Evolutionary conservation across 2,797 vertebrate genomes (phyloP).

Genomic region (Heliangelus exortis): DNA sequence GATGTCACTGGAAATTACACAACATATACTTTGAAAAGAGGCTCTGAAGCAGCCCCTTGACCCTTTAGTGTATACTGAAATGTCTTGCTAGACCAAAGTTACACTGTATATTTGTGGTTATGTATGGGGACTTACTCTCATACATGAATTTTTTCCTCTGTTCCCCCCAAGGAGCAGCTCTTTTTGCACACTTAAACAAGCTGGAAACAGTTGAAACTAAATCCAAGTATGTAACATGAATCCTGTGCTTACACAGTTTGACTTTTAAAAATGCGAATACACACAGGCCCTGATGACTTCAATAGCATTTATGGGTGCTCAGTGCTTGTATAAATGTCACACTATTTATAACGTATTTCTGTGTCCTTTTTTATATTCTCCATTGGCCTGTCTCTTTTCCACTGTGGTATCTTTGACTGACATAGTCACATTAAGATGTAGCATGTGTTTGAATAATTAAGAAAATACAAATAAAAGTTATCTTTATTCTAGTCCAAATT

Average conservation of each 20-base stretch:
- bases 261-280: conserved; percentile 41
- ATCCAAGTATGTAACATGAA: conserved; percentile 33
- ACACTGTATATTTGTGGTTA: fast-evolving
- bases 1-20: background rate
- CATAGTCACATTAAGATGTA: conserved; percentile 34
- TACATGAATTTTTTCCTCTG: background rate
- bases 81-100: background rate
- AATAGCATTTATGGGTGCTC: conserved; percentile 67
- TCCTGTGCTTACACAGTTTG: conserved; percentile 8
- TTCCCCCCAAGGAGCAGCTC: conserved; percentile 24
- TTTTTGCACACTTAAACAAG: conserved; percentile 25
- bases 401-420: conserved; percentile 26
- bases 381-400: conserved; percentile 56
- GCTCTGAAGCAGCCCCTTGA: background rate
- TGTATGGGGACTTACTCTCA: background rate
- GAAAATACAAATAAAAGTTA: conserved; percentile 43
- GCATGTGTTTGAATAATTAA: conserved; percentile 53
- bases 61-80: background rate
- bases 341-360: conserved; percentile 69
- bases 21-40: background rate
- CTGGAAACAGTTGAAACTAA: conserved; percentile 54
- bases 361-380: conserved; percentile 57
- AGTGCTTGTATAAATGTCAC: conserved; percentile 67
- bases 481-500: conserved; percentile 57
- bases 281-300: conserved; percentile 62